These are phyloP conservation scores for Alethe diademata DNA, from an alignment of 2,113 vertebrate species.

Conservation along the genomic window DNA sequence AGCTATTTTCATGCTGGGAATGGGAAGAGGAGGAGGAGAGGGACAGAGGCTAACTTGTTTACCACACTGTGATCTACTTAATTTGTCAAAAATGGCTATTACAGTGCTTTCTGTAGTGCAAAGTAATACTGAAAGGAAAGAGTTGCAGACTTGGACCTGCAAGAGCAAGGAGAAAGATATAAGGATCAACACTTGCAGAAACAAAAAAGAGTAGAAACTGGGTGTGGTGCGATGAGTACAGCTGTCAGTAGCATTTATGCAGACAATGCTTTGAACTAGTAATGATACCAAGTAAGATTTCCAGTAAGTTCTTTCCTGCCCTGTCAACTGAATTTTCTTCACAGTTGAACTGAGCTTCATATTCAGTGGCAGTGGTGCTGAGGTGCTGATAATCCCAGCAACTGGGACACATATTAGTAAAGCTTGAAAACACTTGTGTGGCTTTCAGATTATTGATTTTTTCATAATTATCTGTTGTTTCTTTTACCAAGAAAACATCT, in stretches of 20 bases:
- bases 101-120: neutral
- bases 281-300: constrained; percentile 17
- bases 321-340: constrained; percentile 13
- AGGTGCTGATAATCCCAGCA: neutral
- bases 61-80: neutral
- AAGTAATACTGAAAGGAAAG: neutral
- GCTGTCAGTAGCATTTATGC: constrained; percentile 35
- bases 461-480: neutral
- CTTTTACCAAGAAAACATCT: neutral
- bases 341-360: neutral
- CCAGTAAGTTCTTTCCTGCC: neutral
- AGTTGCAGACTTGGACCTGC: neutral
- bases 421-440: neutral
- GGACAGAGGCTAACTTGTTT: constrained; percentile 45
- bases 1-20: constrained; percentile 61
- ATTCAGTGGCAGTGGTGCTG: neutral
- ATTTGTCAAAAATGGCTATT: neutral
- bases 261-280: constrained; percentile 46
- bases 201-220: neutral
- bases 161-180: neutral
- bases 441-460: neutral
- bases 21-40: constrained; percentile 36
- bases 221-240: neutral
- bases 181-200: neutral
- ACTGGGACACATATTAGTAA: neutral